Percentiles rank a stretch among this genome's conserved stretches.
Evolutionary conservation across 2,888 invertebrate genomes (phyloP).

Genomic region (Latrodectus hesperus): DNA sequence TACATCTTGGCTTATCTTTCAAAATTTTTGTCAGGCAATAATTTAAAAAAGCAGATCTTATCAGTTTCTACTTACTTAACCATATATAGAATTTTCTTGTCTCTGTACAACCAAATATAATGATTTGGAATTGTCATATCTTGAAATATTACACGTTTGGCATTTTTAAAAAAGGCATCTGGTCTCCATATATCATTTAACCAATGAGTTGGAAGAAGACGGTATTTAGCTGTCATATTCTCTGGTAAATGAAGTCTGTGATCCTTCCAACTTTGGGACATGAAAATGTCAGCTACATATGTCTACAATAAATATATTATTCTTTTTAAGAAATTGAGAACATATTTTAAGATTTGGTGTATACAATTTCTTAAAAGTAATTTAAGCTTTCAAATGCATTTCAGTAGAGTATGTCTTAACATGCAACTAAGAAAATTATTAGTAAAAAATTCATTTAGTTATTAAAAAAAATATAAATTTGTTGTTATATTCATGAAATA

Average conservation of each 20-base stretch:
- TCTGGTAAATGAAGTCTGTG: slow-evolving; percentile 90
- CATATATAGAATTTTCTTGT: slow-evolving; percentile 93
- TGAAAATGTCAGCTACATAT: slow-evolving; percentile 92
- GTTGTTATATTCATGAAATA: no score
- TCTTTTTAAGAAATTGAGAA: no score
- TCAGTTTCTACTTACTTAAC: slow-evolving; percentile 83
- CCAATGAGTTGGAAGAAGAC: slow-evolving; percentile 92
- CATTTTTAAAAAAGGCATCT: slow-evolving; percentile 90
- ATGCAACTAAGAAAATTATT: no score
- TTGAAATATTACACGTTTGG: slow-evolving; percentile 92
- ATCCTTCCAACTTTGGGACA: slow-evolving; percentile 94
- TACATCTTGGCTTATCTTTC: no score
- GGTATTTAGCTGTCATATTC: slow-evolving; percentile 93
- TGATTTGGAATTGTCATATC: slow-evolving; percentile 96
- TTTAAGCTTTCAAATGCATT: no score
- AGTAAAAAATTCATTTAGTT: no score
- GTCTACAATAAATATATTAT: slow-evolving; percentile 79
- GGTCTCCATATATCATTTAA: slow-evolving; percentile 90
- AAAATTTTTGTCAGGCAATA: no score
- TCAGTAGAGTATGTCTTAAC: no score
- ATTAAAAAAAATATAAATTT: no score
- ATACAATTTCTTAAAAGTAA: no score
- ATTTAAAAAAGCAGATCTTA: no score
- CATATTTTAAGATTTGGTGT: no score
- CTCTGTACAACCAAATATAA: slow-evolving; percentile 92